phyloP scores from a whole-genome alignment of 2,888 invertebrate species.

The Spatulosminthurus flaviceps region DNA sequence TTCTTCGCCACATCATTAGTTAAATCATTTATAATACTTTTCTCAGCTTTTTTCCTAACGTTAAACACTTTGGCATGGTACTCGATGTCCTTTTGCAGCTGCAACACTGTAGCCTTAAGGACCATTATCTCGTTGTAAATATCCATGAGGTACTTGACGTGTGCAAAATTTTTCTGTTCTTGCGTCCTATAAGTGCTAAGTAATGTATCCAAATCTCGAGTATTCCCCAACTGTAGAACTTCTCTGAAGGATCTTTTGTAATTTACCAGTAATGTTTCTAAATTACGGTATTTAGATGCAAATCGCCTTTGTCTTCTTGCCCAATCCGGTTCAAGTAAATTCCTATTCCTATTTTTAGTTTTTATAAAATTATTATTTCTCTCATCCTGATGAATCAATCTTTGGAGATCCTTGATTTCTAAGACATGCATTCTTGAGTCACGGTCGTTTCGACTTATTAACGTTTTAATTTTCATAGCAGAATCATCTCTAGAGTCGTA shows the following conservation, averaged over 20 bases:
- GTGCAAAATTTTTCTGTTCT: constrained; percentile 46
- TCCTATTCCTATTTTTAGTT: constrained; percentile 34
- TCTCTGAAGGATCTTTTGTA: constrained; percentile 31
- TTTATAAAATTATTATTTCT: constrained; percentile 32
- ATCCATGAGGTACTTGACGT: constrained; percentile 42
- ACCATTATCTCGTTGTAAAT: constrained; percentile 46
- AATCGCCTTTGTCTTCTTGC: constrained; percentile 15
- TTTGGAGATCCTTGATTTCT: constrained; percentile 42
- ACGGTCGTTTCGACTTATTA: constrained; percentile 28
- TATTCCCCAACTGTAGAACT: constrained; percentile 29
- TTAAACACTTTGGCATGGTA: constrained; percentile 35
- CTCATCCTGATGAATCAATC: constrained; percentile 41
- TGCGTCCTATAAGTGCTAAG: constrained; percentile 35
- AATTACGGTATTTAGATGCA: constrained; percentile 1
- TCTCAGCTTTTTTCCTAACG: constrained; percentile 35
- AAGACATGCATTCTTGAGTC: constrained; percentile 39
- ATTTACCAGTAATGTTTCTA: constrained; percentile 17
- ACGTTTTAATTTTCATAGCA: constrained; percentile 36
- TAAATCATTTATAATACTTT: constrained; percentile 11
- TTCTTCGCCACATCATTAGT: constrained; percentile 15
- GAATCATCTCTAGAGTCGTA: constrained; percentile 44
- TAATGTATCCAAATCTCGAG: constrained; percentile 33
- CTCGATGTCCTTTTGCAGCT: constrained; percentile 38
- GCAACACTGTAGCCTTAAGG: constrained; percentile 22
- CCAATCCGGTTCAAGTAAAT: constrained; percentile 34